phyloP scores from a whole-genome alignment of 1,140 invertebrate species.

The Caerostris darwini region DNA sequence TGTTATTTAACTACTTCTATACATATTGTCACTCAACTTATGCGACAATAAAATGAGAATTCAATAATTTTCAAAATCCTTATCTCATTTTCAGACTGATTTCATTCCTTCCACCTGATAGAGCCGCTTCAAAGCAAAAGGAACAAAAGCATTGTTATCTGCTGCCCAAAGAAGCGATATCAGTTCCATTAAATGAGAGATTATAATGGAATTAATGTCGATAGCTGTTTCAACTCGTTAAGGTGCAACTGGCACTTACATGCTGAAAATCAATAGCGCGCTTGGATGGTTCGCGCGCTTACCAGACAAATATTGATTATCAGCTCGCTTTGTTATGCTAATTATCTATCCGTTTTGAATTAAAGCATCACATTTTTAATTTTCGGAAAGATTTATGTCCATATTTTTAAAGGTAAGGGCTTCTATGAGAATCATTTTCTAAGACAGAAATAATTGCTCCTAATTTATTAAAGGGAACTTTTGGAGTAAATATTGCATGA shows the following conservation, averaged over 20 bases:
- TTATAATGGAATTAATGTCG: constrained; percentile 67
- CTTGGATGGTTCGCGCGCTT: background rate
- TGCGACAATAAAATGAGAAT: background rate
- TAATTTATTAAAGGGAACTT: constrained; percentile 3
- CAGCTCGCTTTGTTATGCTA: constrained; percentile 60
- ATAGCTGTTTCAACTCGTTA: constrained; percentile 53
- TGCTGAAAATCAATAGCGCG: background rate
- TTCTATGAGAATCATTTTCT: constrained; percentile 3
- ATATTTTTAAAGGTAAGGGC: constrained; percentile 15
- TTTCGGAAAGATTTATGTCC: constrained; percentile 7
- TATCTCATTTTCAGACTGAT: constrained; percentile 25
- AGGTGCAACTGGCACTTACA: constrained; percentile 51
- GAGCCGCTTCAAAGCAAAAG: background rate
- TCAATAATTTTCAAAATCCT: constrained; percentile 17
- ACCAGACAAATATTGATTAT: constrained; percentile 55
- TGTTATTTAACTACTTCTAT: too few species aligned
- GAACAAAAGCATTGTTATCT: constrained; percentile 23
- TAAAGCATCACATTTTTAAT: constrained; percentile 57
- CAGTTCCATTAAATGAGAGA: constrained; percentile 40
- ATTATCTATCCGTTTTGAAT: constrained; percentile 66
- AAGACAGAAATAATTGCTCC: constrained; percentile 1
- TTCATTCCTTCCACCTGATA: constrained; percentile 42
- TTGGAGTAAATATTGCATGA: background rate
- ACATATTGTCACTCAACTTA: background rate
- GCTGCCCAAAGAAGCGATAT: constrained; percentile 37